These are phyloP conservation scores for Puma concolor DNA, from an alignment of 2,113 vertebrate species.

Conservation along the genomic window DNA sequence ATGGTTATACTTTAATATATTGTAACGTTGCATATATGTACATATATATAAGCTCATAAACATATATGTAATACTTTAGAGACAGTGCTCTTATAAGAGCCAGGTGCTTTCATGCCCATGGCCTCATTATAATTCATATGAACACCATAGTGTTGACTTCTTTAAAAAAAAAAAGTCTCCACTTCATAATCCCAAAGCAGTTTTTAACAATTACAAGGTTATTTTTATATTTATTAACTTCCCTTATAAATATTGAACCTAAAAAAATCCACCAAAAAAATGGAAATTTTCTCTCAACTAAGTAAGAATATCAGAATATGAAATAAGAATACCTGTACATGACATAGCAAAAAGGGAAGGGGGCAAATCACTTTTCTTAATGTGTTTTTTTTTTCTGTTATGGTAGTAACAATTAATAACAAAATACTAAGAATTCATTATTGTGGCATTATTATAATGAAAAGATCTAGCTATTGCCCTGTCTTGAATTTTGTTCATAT, in stretches of 20 bases:
- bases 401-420: not conserved
- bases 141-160: not conserved
- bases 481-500: not conserved
- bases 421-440: not conserved
- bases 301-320: not conserved
- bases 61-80: not conserved
- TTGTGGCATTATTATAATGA: not conserved
- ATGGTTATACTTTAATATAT: not conserved
- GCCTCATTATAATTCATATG: not conserved
- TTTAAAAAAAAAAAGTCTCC: not conserved
- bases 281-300: not conserved
- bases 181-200: not conserved
- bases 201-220: not conserved
- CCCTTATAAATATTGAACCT: not conserved
- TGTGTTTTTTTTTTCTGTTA: not conserved
- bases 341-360: not conserved
- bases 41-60: not conserved
- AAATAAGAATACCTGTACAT: not conserved
- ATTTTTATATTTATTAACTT: conserved; percentile 17
- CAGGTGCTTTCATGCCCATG: not conserved
- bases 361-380: not conserved
- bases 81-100: not conserved
- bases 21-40: not conserved
- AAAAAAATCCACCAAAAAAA: not conserved
- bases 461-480: not conserved